Evolutionary conservation across 2,888 invertebrate genomes (phyloP).

Genomic region (Toxonevra muliebris): DNA sequence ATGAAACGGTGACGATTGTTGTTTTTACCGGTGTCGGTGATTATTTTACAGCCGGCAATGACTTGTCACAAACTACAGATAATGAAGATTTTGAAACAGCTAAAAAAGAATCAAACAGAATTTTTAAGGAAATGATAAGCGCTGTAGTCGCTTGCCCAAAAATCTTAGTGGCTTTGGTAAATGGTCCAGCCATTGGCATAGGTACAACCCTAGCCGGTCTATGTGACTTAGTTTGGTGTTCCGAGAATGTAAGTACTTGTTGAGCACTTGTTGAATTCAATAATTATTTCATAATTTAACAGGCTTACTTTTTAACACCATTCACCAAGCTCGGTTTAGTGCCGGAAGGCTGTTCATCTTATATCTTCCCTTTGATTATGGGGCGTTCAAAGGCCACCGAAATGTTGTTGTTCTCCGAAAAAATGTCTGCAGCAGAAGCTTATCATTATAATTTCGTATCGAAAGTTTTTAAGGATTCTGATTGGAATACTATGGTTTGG

Average conservation of each 20-base stretch:
- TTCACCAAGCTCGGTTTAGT: slow-evolving; percentile 85
- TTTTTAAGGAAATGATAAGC: slow-evolving; percentile 72
- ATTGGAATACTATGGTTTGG: slow-evolving; percentile 71
- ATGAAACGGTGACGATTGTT: slow-evolving; percentile 74
- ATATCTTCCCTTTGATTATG: slow-evolving; percentile 84
- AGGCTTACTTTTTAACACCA: slow-evolving; percentile 90
- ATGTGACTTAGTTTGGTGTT: slow-evolving; percentile 88
- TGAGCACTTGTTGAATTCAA: not conserved
- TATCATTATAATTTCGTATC: slow-evolving; percentile 80
- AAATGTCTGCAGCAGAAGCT: slow-evolving; percentile 83
- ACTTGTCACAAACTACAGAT: slow-evolving; percentile 9
- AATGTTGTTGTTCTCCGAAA: slow-evolving; percentile 76
- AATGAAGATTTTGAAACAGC: slow-evolving; percentile 49
- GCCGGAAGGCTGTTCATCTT: slow-evolving; percentile 90
- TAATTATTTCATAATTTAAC: slow-evolving; percentile 39
- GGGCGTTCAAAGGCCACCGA: slow-evolving; percentile 79
- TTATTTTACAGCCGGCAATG: slow-evolving; percentile 57
- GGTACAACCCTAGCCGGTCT: slow-evolving; percentile 78
- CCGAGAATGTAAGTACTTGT: slow-evolving; percentile 72
- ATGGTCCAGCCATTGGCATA: slow-evolving; percentile 95
- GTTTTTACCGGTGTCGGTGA: slow-evolving; percentile 72
- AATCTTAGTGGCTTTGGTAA: slow-evolving; percentile 84
- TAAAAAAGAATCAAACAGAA: slow-evolving; percentile 49
- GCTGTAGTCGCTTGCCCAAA: slow-evolving; percentile 89
- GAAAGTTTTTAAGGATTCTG: slow-evolving; percentile 74